Conservation (phyloP, 2,113 vertebrate genomes). For the Furnarius figulus region DNA sequence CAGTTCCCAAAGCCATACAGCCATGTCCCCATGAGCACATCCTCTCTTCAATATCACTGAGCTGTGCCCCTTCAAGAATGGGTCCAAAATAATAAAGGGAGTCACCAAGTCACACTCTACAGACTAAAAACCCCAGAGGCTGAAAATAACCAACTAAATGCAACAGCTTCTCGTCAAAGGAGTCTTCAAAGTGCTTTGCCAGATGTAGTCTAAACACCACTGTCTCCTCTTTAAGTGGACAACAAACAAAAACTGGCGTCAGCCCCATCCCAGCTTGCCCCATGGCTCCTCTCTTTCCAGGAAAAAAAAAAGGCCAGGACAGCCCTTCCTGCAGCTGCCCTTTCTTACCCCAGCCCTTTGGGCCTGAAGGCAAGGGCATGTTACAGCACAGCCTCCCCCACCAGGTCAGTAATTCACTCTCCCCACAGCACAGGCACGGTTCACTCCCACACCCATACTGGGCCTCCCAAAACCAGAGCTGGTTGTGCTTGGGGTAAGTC, state of each 20-base stretch:
- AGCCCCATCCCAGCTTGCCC: not conserved
- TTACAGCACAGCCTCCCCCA: not conserved
- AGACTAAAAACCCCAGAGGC: not conserved
- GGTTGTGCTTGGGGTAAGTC: not conserved
- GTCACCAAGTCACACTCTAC: not conserved
- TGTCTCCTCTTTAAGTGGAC: not conserved
- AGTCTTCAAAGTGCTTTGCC: slow-evolving; percentile 6
- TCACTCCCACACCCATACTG: rapidly evolving
- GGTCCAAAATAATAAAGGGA: not conserved
- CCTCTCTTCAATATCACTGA: not conserved
- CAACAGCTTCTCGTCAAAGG: not conserved
- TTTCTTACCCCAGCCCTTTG: not conserved
- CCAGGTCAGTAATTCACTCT: rapidly evolving
- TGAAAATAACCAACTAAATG: not conserved
- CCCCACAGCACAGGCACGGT: not conserved
- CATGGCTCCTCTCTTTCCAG: not conserved
- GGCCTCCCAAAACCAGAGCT: not conserved
- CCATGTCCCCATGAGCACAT: not conserved
- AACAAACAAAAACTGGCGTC: not conserved
- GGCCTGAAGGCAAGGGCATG: not conserved
- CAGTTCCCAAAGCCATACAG: not conserved
- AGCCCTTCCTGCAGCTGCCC: not conserved
- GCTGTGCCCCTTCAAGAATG: not conserved
- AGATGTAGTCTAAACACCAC: not conserved
- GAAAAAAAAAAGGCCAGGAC: not conserved